These are phyloP conservation scores for Polydrusus tereticollis DNA, from an alignment of 2,888 invertebrate species.

Conservation along the genomic window DNA sequence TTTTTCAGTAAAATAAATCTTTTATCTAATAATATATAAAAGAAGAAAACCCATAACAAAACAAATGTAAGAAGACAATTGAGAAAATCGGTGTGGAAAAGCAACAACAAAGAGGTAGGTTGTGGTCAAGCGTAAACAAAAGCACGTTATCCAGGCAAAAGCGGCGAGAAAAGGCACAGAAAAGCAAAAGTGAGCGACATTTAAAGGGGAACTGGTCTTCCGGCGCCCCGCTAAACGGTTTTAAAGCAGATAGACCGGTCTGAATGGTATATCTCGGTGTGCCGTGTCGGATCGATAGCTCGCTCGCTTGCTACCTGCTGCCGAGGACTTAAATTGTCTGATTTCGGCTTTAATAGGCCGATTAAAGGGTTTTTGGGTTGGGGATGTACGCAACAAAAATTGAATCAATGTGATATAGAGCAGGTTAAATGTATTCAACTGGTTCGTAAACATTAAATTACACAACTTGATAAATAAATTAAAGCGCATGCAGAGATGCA, in stretches of 20 bases:
- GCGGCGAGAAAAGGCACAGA: constrained; percentile 27
- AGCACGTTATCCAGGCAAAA: constrained; percentile 12
- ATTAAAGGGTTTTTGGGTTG: constrained; percentile 26
- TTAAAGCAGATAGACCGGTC: constrained; percentile 56
- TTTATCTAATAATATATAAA: not conserved
- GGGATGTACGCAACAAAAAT: constrained; percentile 2
- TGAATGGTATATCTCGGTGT: constrained; percentile 52
- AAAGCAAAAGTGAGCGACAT: constrained; percentile 49
- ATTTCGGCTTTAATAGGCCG: constrained; percentile 35
- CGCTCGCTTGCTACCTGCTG: constrained; percentile 39
- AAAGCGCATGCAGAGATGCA: too few species aligned
- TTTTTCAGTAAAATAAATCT: not conserved
- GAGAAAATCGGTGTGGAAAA: constrained; percentile 9
- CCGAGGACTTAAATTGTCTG: constrained; percentile 35
- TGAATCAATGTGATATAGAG: not conserved
- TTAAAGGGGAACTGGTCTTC: constrained; percentile 30
- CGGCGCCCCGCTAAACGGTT: constrained; percentile 56
- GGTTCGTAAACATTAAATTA: too few species aligned
- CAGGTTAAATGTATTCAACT: not conserved
- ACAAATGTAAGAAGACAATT: not conserved
- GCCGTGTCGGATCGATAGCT: constrained; percentile 34
- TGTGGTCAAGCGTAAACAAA: constrained; percentile 46
- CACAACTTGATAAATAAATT: too few species aligned
- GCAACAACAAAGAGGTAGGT: constrained; percentile 33
- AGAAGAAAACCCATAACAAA: constrained; percentile 7